These are phyloP conservation scores for Panthera tigris DNA, from an alignment of 2,113 vertebrate genomes.

Conservation along the genomic window DNA sequence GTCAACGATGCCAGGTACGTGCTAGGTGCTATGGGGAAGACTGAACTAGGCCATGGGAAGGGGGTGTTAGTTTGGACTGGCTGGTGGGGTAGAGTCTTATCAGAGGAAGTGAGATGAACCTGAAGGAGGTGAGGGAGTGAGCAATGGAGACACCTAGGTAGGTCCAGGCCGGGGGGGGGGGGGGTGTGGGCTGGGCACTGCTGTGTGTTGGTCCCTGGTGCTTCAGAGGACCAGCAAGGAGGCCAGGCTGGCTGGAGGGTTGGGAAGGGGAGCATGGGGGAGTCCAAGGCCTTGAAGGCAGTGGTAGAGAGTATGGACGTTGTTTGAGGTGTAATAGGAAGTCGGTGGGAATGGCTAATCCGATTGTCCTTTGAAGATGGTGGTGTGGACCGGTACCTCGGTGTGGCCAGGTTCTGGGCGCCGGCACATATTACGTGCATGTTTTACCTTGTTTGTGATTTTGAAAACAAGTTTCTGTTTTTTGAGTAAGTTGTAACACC, in stretches of 20 bases:
- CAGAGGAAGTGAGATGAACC: neutral
- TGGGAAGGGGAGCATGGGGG: accelerated
- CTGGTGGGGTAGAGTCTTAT: neutral
- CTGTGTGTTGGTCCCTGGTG: neutral
- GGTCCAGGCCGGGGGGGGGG: accelerated
- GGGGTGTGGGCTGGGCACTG: too few relatives aligned
- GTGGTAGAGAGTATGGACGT: too few relatives aligned
- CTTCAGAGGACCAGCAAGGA: neutral
- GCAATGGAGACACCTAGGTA: accelerated
- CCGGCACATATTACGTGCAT: accelerated
- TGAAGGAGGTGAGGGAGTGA: neutral
- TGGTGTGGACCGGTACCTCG: neutral
- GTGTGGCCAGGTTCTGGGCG: too few relatives aligned
- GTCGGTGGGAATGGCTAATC: neutral
- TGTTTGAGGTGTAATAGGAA: neutral
- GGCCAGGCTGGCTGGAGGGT: neutral
- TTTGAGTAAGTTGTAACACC: neutral
- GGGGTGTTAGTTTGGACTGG: neutral
- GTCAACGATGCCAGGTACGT: neutral
- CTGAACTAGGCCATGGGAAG: accelerated
- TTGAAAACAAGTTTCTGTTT: neutral
- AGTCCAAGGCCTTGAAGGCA: neutral
- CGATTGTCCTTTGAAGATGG: neutral
- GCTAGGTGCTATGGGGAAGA: neutral
- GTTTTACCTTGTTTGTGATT: neutral